Base-by-base conservation (phyloP, 2,888 invertebrate genomes). In the Nomada fucata region DNA sequence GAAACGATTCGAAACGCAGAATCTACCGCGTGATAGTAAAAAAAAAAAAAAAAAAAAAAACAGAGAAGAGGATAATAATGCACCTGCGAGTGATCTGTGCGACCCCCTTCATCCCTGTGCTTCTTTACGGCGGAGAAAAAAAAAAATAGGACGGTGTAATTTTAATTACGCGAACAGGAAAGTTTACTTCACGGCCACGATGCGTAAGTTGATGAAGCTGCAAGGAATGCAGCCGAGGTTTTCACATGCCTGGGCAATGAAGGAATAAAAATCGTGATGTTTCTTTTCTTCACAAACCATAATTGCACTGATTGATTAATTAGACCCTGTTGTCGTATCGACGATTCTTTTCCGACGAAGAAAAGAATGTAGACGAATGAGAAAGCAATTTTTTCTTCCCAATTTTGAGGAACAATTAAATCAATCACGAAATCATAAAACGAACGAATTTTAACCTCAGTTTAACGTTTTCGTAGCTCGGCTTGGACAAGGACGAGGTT, bases 401-500 rank as follows among this genome's bases (percentile, higher is more conserved):
- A n/a, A 52, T 78, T 61, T 69, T 75, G 50, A 60, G 50, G 23
- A 76, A 68, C 57, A 20, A 67, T 77, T 65, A 82, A 64, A 76
- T 26, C 68, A 79, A 59, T 77, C 72, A 82, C 75, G 47, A 60
- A 47, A 77, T 72, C 85, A 59, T 83, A 69, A 69, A 83, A 83
- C 77, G 86, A 91, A 90, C 89, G 84, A 91, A 90, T 91, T 92
- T 91, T 93, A 93, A 93, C 91, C 90, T 91, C 89, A 91, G 92
- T 92, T 93, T 93, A 91, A 93, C 92, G 90, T 95, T 96, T 96
- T 95, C 96, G 95, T 96, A 97, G 97, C 97, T 97, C 97, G 97
- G 97, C 97, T 97, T 97, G 97, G 97, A 97, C 96, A 97, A 97
- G 96, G 97, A 97, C 95, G 97, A 97, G 97, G 97, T 97, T 94